phyloP scores from a whole-genome alignment of 1,140 invertebrate genomes.

The Lanistes nyassanus region DNA sequence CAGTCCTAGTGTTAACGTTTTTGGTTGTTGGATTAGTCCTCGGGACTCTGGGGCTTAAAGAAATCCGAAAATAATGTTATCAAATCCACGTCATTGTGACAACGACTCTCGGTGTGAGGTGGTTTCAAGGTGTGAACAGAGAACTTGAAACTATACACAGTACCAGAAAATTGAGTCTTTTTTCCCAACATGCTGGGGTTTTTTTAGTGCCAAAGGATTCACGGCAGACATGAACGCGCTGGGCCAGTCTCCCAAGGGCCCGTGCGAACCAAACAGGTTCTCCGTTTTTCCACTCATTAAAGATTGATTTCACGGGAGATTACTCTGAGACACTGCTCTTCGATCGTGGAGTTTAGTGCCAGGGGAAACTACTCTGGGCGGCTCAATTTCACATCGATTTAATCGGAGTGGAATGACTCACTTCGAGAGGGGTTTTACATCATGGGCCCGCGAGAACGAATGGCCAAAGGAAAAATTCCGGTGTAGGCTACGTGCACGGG shows the following conservation, averaged over 20 bases:
- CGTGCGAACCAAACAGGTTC: neutral
- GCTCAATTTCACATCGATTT: slow-evolving; percentile 20
- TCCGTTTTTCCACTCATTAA: slow-evolving; percentile 22
- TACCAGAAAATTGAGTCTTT: too few species aligned
- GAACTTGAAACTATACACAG: too few species aligned
- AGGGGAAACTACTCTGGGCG: slow-evolving; percentile 5
- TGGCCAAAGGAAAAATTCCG: neutral
- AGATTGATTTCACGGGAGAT: slow-evolving; percentile 30
- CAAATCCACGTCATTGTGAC: too few species aligned
- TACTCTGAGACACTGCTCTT: slow-evolving; percentile 14
- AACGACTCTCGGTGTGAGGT: too few species aligned
- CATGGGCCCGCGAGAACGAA: neutral
- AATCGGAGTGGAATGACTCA: slow-evolving; percentile 14
- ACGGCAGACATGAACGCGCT: neutral
- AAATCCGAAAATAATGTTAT: too few species aligned
- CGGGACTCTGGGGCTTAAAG: too few species aligned
- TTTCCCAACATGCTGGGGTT: neutral
- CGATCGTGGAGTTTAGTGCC: slow-evolving; percentile 12
- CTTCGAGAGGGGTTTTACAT: slow-evolving; percentile 8
- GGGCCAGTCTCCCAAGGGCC: neutral
- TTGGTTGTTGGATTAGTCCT: too few species aligned
- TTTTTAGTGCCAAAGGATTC: neutral
- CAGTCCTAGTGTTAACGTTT: too few species aligned
- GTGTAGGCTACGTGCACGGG: too few species aligned
- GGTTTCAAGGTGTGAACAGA: too few species aligned